Evolutionary conservation across 53 echinoderm and acorn worm species (phyloP).

Genomic region (Arbacia lixula): DNA sequence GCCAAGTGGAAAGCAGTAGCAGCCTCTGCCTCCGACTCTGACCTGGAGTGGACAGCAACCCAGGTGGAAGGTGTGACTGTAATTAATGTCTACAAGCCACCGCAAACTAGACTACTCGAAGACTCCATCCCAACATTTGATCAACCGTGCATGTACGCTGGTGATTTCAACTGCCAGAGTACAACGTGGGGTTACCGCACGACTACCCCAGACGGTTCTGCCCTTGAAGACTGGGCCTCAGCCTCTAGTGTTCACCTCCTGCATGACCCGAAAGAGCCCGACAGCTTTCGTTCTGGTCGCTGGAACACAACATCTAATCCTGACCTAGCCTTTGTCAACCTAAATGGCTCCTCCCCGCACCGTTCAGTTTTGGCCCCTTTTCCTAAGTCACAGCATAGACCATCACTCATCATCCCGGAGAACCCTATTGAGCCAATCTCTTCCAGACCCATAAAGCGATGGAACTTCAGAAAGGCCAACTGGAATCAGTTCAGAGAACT

Average conservation of each 20-base stretch:
- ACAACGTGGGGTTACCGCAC: constrained; percentile 41
- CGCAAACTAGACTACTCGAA: constrained; percentile 16
- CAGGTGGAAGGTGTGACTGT: constrained; percentile 49
- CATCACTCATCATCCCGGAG: constrained; percentile 49
- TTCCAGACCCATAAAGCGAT: constrained; percentile 52
- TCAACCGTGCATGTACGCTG: constrained; percentile 49
- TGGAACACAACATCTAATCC: constrained; percentile 56
- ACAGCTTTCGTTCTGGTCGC: constrained; percentile 52
- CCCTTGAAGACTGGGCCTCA: constrained; percentile 60
- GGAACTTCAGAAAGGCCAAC: constrained; percentile 56
- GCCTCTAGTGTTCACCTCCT: constrained; percentile 32
- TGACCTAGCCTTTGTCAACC: constrained; percentile 51
- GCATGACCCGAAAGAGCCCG: constrained; percentile 44
- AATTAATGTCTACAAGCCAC: constrained; percentile 63
- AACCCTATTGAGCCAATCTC: constrained; percentile 33
- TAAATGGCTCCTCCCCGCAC: constrained; percentile 28
- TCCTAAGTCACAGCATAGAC: constrained; percentile 50
- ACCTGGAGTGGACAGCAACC: constrained; percentile 49
- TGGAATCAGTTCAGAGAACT: constrained; percentile 55
- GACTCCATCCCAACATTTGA: constrained; percentile 50
- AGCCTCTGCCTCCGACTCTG: constrained; percentile 27
- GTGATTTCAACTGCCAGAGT: constrained; percentile 46
- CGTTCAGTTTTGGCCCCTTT: constrained; percentile 43
- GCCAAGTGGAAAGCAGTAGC: constrained; percentile 45
- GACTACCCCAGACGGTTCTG: constrained; percentile 45